These are phyloP conservation scores for Stegana nigrithorax DNA, from an alignment of 2,888 invertebrate species.

Conservation along the genomic window DNA sequence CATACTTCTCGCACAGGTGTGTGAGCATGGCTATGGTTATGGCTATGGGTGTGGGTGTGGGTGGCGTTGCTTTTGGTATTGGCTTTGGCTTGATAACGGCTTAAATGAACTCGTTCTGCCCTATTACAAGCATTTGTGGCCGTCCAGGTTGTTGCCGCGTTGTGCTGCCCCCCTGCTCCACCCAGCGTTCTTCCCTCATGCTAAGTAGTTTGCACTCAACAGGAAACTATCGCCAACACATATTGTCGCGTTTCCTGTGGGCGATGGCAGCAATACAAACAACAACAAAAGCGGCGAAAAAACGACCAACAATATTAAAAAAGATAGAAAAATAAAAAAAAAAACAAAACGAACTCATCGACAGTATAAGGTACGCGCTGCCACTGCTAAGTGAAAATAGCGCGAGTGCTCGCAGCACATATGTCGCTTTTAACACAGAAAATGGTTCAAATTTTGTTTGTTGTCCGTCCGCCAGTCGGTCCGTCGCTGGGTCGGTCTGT, in stretches of 20 bases:
- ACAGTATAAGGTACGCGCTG: no score
- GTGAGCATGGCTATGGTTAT: no score
- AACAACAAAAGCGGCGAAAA: background rate
- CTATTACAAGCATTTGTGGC: no score
- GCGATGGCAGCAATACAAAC: constrained; percentile 35
- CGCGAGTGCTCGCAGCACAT: background rate
- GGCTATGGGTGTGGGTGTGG: no score
- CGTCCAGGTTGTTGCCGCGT: no score
- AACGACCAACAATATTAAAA: background rate
- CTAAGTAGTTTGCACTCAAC: constrained; percentile 58
- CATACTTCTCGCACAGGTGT: no score
- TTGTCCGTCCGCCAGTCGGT: no score
- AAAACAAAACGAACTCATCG: no score
- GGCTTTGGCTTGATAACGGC: background rate
- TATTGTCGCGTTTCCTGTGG: constrained; percentile 58
- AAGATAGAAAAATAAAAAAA: background rate
- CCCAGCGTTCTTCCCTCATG: background rate
- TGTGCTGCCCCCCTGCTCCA: background rate
- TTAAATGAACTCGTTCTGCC: background rate
- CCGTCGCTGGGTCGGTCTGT: background rate
- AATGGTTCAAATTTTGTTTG: background rate
- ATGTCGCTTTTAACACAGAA: background rate
- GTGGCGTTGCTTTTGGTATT: background rate
- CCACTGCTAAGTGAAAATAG: constrained; percentile 2
- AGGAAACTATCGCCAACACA: constrained; percentile 58